Evolutionary conservation across 2,888 invertebrate species (phyloP).

Genomic region (Ichneumoninae sp.): DNA sequence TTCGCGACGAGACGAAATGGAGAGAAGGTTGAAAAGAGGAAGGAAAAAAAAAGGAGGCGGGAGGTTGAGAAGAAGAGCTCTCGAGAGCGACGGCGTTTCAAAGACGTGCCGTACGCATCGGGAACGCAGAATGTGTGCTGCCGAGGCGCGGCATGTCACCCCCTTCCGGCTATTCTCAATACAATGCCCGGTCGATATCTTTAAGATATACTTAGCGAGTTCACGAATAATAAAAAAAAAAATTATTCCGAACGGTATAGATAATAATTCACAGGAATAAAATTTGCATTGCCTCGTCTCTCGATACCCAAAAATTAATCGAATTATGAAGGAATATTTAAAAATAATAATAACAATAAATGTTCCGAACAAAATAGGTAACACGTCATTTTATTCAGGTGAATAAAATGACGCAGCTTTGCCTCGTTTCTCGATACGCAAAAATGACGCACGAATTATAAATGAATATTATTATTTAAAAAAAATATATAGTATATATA

Average conservation of each 20-base stretch:
- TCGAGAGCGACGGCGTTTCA: conserved; percentile 58
- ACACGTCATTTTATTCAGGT: background rate
- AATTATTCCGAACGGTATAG: background rate
- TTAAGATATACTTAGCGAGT: background rate
- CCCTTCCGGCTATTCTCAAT: conserved; percentile 47
- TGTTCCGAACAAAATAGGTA: background rate
- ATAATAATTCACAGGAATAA: background rate
- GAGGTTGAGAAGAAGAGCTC: conserved; percentile 21
- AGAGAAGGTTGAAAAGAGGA: conserved; percentile 67
- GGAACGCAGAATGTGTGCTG: conserved; percentile 37
- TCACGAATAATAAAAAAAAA: background rate
- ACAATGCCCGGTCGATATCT: conserved; percentile 25
- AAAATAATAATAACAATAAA: background rate
- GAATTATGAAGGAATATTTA: background rate
- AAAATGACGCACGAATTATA: background rate
- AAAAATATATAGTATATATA: background rate
- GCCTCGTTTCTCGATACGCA: background rate
- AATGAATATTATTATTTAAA: background rate
- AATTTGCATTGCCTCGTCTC: background rate
- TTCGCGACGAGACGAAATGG: conserved; percentile 69
- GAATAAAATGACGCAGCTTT: background rate
- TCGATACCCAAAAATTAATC: background rate
- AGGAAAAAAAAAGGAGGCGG: conserved; percentile 46
- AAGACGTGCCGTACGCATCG: conserved; percentile 54
- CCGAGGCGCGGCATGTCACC: conserved; percentile 35